Evolutionary conservation across 2,888 invertebrate genomes (phyloP).

Genomic region (Himalopsyche tibetana): DNA sequence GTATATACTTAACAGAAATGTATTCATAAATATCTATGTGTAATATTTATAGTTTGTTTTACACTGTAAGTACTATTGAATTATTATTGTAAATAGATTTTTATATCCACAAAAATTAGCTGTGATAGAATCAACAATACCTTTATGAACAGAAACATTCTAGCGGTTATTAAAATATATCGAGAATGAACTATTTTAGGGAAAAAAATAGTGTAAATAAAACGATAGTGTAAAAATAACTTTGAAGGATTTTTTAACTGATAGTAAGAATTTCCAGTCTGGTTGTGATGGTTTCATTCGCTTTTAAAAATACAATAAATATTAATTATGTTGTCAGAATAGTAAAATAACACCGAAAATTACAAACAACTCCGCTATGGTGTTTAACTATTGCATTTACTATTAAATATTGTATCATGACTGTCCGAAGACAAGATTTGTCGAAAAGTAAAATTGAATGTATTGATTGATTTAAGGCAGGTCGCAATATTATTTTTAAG

Average conservation of each 20-base stretch:
- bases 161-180: constrained; percentile 2
- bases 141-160: constrained; percentile 34
- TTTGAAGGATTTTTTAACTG: constrained; percentile 21
- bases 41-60: constrained; percentile 17
- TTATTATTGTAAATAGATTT: constrained; percentile 56
- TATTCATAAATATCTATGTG: not conserved
- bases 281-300: constrained; percentile 30
- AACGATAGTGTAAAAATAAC: not conserved
- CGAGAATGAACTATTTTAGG: constrained; percentile 26
- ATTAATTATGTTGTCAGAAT: not conserved
- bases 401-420: not conserved
- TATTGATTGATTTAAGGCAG: no score
- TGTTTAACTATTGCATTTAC: not conserved
- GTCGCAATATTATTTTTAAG: no score
- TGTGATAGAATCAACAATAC: constrained; percentile 61
- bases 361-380: not conserved
- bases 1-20: not conserved
- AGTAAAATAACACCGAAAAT: not conserved
- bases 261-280: constrained; percentile 18
- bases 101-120: constrained; percentile 64
- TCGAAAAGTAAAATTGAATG: no score
- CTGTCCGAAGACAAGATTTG: not conserved
- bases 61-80: constrained; percentile 5
- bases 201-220: not conserved
- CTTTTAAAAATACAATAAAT: not conserved